Conservation (phyloP, 1,140 invertebrate species). For the Drosophila pallidifrons region DNA sequence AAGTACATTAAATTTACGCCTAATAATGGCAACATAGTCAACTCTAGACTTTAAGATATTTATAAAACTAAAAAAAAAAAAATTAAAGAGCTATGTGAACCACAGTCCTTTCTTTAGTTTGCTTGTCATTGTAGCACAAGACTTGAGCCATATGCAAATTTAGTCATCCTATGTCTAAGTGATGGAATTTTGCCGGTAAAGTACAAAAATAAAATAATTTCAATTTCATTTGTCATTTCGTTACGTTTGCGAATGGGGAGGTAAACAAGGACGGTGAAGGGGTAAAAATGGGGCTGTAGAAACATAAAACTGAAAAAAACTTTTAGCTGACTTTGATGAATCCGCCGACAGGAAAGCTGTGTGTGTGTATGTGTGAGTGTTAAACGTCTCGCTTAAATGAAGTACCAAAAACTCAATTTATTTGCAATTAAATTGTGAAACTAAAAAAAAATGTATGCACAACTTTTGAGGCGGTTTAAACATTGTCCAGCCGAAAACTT, state of each 20-base stretch:
- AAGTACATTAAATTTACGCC: too few relatives aligned
- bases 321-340: slow-evolving; percentile 72
- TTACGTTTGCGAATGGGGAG: slow-evolving; percentile 45
- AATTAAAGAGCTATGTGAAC: background rate
- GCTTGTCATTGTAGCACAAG: background rate
- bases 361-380: slow-evolving; percentile 33
- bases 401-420: slow-evolving; percentile 85
- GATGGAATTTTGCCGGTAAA: slow-evolving; percentile 2
- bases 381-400: slow-evolving; percentile 83
- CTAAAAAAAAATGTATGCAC: slow-evolving; percentile 32
- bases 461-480: slow-evolving; percentile 35
- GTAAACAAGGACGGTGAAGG: background rate
- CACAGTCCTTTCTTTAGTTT: background rate
- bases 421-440: slow-evolving; percentile 83
- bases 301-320: slow-evolving; percentile 57
- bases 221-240: slow-evolving; percentile 80
- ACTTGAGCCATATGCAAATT: slow-evolving; percentile 25
- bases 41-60: too few relatives aligned
- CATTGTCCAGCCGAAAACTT: slow-evolving; percentile 61
- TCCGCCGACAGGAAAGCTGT: slow-evolving; percentile 46
- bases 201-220: slow-evolving; percentile 57
- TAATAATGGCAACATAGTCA: too few relatives aligned
- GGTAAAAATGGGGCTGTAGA: slow-evolving; percentile 7
- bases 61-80: background rate
- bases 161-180: slow-evolving; percentile 15